Conservation (phyloP, 2,797 vertebrate species). For the Sebastes glaucus region DNA sequence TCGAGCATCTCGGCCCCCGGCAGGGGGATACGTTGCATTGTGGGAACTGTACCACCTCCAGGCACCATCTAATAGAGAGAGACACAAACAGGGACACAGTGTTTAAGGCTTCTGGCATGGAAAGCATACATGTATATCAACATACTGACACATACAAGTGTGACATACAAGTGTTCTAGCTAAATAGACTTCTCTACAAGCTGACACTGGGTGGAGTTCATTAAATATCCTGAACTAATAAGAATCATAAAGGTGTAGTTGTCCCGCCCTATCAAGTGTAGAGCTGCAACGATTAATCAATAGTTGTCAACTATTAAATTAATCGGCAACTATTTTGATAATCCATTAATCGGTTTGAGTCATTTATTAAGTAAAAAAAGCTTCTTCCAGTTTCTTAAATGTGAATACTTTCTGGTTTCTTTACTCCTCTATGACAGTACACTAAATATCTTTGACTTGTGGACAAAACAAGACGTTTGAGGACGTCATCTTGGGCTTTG, state of each 20-base stretch:
- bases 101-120: constrained; percentile 8
- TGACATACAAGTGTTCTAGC: neutral
- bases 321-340: too few relatives aligned
- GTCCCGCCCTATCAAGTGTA: neutral
- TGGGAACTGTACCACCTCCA: constrained; percentile 90
- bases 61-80: constrained; percentile 90
- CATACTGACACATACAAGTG: neutral
- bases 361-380: too few relatives aligned
- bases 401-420: too few relatives aligned
- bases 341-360: too few relatives aligned
- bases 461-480: too few relatives aligned
- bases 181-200: neutral
- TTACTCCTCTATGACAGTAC: too few relatives aligned
- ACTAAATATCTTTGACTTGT: too few relatives aligned
- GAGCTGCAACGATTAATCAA: too few relatives aligned
- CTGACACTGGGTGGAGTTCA: neutral
- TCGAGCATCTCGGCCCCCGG: constrained; percentile 98
- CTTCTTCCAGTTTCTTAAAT: too few relatives aligned
- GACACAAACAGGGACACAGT: constrained; percentile 17
- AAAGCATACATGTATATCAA: neutral
- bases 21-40: constrained; percentile 96
- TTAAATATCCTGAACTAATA: neutral
- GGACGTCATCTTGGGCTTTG: too few relatives aligned
- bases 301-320: too few relatives aligned
- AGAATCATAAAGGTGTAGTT: neutral